Evolutionary conservation across 2,113 vertebrate genomes (phyloP).

Genomic region (Corvus hawaiiensis): DNA sequence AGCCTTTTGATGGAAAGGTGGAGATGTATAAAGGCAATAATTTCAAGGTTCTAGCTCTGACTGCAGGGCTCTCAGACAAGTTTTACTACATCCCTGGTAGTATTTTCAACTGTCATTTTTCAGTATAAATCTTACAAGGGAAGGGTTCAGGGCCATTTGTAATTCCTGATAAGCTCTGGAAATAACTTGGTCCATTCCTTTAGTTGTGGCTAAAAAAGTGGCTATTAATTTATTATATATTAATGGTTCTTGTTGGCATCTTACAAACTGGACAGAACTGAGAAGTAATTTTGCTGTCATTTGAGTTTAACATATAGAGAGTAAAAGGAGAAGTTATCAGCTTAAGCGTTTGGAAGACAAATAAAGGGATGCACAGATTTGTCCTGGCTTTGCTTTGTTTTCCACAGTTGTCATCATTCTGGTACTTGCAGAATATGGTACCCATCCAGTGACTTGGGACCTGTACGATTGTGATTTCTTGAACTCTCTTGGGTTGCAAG

Average conservation of each 20-base stretch:
- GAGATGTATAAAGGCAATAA: not conserved
- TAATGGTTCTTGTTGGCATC: not conserved
- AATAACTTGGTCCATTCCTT: not conserved
- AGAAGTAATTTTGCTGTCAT: not conserved
- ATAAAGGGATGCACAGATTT: not conserved
- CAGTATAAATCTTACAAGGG: not conserved
- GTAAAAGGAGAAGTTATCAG: not conserved
- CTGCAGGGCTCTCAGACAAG: not conserved
- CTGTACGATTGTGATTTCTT: not conserved
- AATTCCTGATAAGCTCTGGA: not conserved
- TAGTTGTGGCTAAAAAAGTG: not conserved
- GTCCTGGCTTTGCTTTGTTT: not conserved
- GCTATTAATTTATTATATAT: not conserved
- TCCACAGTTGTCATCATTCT: not conserved
- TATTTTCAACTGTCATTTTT: not conserved
- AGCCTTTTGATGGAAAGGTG: not conserved
- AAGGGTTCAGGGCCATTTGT: not conserved
- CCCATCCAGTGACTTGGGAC: not conserved
- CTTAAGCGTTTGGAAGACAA: not conserved
- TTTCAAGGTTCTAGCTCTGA: not conserved
- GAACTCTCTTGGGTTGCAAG: not conserved
- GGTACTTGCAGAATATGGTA: not conserved
- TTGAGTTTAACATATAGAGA: not conserved
- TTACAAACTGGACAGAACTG: not conserved
- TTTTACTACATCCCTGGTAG: not conserved